phyloP scores from a whole-genome alignment of 2,797 vertebrate species.

The Cynodonichthys magdalenae region DNA sequence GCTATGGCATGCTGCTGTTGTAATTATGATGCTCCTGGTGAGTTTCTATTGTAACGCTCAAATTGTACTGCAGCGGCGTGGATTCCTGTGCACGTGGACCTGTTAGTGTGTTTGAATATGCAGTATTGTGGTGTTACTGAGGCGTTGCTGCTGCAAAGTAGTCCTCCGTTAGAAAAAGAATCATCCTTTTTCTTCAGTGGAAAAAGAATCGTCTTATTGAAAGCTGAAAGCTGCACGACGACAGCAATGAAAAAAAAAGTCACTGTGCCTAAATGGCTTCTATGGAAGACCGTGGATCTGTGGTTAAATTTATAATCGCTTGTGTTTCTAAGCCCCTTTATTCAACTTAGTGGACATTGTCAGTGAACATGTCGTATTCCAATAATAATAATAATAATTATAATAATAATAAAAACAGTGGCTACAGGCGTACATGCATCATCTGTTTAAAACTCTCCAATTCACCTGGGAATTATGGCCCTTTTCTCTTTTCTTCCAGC shows the following conservation, averaged over 20 bases:
- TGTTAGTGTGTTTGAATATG: no score
- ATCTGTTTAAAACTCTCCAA: conserved; percentile 41
- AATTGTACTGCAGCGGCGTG: conserved; percentile 42
- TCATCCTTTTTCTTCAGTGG: conserved; percentile 8
- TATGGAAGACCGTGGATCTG: conserved; percentile 67
- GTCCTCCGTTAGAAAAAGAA: conserved; percentile 35
- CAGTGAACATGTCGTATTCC: conserved; percentile 51
- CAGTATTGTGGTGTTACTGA: conserved; percentile 16
- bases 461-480: conserved; percentile 40
- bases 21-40: conserved; percentile 35
- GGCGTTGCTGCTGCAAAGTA: conserved; percentile 40
- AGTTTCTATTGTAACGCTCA: neutral
- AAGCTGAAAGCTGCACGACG: conserved; percentile 39
- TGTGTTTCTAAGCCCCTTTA: conserved; percentile 37
- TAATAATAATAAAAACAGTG: conserved; percentile 12
- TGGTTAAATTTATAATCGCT: conserved; percentile 36
- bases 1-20: conserved; percentile 70
- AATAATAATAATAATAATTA: neutral
- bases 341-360: conserved; percentile 29
- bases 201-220: conserved; percentile 26
- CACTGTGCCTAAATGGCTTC: conserved; percentile 19
- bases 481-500: conserved; percentile 16
- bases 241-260: conserved; percentile 32
- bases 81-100: conserved; percentile 30
- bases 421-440: conserved; percentile 47